Conservation (phyloP, 2,113 vertebrate genomes). For the Ceuthmochares aereus region DNA sequence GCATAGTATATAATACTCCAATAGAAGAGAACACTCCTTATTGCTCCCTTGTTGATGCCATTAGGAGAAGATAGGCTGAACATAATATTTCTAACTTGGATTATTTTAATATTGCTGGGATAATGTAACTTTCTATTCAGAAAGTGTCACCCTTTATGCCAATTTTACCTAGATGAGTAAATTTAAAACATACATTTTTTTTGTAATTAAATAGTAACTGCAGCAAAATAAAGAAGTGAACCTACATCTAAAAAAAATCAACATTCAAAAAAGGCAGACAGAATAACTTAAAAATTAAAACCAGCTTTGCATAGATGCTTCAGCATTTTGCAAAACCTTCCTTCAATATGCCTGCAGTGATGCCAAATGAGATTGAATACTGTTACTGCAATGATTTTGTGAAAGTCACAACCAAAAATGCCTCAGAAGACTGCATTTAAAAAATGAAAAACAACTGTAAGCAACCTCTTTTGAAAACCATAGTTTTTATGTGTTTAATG, state of each 20-base stretch:
- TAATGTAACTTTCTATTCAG: conserved; percentile 1
- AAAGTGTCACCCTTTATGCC: background rate
- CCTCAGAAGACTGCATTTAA: background rate
- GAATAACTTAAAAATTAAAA: background rate
- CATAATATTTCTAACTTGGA: background rate
- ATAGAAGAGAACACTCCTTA: background rate
- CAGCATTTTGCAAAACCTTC: background rate
- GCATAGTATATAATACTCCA: background rate
- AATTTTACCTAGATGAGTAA: conserved; percentile 3
- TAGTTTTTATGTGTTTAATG: background rate
- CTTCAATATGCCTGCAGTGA: background rate
- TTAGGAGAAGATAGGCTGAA: background rate
- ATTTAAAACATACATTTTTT: background rate
- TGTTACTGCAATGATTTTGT: background rate
- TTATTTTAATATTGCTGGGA: background rate
- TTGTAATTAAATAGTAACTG: background rate
- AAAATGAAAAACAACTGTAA: background rate
- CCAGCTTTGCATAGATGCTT: background rate
- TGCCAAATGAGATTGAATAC: background rate
- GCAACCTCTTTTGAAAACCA: background rate
- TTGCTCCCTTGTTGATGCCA: background rate
- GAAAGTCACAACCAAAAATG: background rate
- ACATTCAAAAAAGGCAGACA: background rate
- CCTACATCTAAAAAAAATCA: background rate
- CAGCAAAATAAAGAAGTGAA: background rate